phyloP scores from a whole-genome alignment of 2,113 vertebrate genomes.

The Callorhinus ursinus region DNA sequence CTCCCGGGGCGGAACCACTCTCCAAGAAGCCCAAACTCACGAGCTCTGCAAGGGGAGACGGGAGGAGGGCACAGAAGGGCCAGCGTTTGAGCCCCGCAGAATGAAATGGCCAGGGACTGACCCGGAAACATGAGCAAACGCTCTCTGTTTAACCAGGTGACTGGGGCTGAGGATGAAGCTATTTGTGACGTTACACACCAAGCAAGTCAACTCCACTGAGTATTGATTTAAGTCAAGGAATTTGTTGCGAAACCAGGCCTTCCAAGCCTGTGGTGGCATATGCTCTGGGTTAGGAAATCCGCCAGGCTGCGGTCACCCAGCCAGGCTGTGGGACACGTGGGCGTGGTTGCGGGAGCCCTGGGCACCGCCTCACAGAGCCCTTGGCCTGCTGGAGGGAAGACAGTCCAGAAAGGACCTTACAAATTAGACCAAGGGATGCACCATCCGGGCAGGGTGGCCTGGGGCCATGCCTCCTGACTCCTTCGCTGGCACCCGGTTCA shows the following conservation, averaged over 20 bases:
- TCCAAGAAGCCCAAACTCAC: slow-evolving; percentile 75
- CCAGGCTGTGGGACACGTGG: background rate
- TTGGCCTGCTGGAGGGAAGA: background rate
- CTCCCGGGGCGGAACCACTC: background rate
- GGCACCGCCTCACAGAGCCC: background rate
- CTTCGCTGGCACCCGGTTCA: accelerated
- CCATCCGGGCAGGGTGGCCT: accelerated
- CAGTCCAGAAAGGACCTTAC: background rate
- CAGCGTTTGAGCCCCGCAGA: accelerated
- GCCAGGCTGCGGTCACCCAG: accelerated
- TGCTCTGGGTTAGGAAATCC: background rate
- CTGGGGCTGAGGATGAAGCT: accelerated
- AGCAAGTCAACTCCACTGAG: too few relatives aligned
- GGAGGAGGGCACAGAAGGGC: too few relatives aligned
- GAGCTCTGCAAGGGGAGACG: slow-evolving; percentile 60
- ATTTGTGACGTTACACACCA: accelerated
- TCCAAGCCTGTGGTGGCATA: background rate
- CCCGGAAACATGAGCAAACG: accelerated
- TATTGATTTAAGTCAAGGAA: background rate
- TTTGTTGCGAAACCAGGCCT: background rate
- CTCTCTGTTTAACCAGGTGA: accelerated
- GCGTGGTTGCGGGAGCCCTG: accelerated
- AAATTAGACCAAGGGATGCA: accelerated
- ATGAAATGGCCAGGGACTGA: accelerated
- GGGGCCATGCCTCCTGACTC: background rate